Conservation (phyloP, 2,797 vertebrate species). For the Anableps anableps region DNA sequence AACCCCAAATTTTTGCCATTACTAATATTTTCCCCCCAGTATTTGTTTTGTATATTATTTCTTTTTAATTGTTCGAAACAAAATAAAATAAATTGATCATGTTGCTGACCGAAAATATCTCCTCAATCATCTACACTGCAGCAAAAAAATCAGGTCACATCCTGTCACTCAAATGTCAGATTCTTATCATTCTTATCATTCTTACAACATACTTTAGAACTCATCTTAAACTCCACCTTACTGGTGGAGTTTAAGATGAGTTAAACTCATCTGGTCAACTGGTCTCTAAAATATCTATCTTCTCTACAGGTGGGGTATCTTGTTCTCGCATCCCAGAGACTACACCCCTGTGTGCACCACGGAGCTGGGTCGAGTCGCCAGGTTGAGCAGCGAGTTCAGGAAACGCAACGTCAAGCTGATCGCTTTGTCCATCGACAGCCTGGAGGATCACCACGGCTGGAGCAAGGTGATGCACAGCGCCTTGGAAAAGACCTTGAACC, state of each 20-base stretch:
- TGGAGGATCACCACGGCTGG: constrained; percentile 90
- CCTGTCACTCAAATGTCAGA: neutral
- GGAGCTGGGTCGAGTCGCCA: constrained; percentile 88
- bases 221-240: neutral
- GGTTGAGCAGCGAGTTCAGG: constrained; percentile 84
- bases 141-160: neutral
- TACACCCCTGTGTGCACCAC: constrained; percentile 96
- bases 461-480: constrained; percentile 80
- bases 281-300: neutral
- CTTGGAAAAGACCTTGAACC: neutral
- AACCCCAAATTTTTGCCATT: no score
- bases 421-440: constrained; percentile 88
- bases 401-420: constrained; percentile 90
- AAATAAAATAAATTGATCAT: neutral
- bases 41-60: no score
- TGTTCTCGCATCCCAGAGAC: constrained; percentile 94
- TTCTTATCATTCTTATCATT: neutral
- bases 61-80: no score
- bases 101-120: neutral
- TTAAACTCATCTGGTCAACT: no score
- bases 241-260: no score
- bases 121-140: neutral
- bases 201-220: neutral
- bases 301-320: constrained; percentile 88
- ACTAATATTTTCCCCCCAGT: no score